Evolutionary conservation across 2,888 invertebrate species (phyloP).

Genomic region (Baccha elongata): DNA sequence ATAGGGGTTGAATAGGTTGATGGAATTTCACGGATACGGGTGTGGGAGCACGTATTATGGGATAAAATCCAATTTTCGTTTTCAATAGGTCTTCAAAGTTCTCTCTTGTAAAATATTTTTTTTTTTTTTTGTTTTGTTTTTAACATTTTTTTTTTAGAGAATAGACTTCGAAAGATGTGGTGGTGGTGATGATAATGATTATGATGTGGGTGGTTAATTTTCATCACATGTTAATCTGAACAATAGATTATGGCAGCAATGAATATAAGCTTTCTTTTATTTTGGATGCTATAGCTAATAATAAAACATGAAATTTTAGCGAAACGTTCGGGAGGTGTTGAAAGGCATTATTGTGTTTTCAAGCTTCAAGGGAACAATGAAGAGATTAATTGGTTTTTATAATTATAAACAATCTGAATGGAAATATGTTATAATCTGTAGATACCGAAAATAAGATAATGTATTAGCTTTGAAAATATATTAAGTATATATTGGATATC

Average conservation of each 20-base stretch:
- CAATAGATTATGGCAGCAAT: conserved; percentile 32
- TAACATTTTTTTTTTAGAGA: conserved; percentile 1
- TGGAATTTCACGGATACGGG: conserved; percentile 39
- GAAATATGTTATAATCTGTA: too few species aligned
- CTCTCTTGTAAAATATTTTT: not conserved
- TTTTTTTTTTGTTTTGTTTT: conserved; percentile 1
- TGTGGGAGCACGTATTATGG: conserved; percentile 15
- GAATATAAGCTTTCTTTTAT: not conserved
- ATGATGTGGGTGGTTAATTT: conserved; percentile 60
- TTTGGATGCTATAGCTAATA: too few species aligned
- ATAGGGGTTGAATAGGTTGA: conserved; percentile 7
- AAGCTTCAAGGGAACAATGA: too few species aligned
- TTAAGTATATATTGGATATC: too few species aligned
- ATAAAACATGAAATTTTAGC: too few species aligned
- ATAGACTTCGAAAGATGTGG: conserved; percentile 1
- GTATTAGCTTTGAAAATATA: too few species aligned
- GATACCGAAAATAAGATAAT: too few species aligned
- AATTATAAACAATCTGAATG: too few species aligned
- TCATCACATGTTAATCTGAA: conserved; percentile 64
- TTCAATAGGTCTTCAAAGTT: conserved; percentile 58
- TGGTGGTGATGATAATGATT: conserved; percentile 49
- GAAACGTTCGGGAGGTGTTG: too few species aligned
- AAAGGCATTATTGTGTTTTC: too few species aligned
- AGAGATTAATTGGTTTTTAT: too few species aligned
- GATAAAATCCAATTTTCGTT: conserved; percentile 67